These are phyloP conservation scores for Sebastes nivosus DNA, from an alignment of 2,797 vertebrate genomes.

Conservation along the genomic window DNA sequence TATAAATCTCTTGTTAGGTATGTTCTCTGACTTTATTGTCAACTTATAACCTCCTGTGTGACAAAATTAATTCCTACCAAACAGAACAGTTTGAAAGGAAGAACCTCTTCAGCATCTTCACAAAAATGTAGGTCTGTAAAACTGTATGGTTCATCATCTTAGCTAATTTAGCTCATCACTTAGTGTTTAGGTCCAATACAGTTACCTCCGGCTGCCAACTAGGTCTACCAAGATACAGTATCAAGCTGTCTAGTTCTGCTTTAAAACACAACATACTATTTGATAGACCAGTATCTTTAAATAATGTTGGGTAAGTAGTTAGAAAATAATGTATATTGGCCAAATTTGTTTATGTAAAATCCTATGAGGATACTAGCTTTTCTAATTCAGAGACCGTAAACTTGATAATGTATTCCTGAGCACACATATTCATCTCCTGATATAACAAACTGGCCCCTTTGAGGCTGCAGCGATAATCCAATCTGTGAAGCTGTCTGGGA, in stretches of 20 bases:
- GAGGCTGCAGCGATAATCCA: conserved; percentile 52
- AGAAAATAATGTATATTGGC: not conserved
- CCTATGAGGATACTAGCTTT: not conserved
- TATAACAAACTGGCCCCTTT: conserved; percentile 21
- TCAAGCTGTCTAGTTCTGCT: not conserved
- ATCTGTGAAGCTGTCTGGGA: conserved; percentile 32
- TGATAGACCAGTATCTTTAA: not conserved
- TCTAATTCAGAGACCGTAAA: not conserved
- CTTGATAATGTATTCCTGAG: conserved; percentile 15
- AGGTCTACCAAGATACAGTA: not conserved
- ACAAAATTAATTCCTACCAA: not conserved
- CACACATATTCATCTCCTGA: conserved; percentile 2
- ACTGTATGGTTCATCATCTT: not conserved
- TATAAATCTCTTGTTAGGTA: not conserved
- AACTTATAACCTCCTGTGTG: not conserved
- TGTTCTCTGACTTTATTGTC: no score
- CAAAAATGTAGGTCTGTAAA: not conserved
- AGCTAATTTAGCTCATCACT: not conserved
- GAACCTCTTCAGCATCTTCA: not conserved
- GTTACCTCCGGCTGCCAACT: not conserved
- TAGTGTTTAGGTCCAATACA: not conserved
- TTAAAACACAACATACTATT: not conserved
- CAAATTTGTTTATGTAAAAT: not conserved
- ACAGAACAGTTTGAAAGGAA: not conserved
- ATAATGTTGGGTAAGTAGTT: not conserved